Evolutionary conservation across 1,140 invertebrate genomes (phyloP), one percentile per base, ranked within the genome.

Genomic region (Ephestia elutella): DNA sequence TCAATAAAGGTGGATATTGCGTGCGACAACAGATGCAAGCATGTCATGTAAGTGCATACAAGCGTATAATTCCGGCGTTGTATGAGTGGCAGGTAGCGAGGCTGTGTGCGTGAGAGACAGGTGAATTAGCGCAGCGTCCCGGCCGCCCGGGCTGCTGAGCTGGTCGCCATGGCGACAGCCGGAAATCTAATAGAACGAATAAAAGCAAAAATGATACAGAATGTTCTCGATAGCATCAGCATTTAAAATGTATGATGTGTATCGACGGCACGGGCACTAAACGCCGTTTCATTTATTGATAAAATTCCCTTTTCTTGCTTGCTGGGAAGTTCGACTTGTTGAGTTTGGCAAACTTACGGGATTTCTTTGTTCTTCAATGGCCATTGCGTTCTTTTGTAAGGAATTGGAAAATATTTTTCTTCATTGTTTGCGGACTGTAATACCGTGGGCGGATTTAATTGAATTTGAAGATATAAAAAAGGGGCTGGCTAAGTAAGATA

Each of bases 131-230:
- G 63, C 60, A 25, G 60, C 68, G 71, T 60, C 65, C 67, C 60
- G 63, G 71, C 67, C 56, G 70, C 70, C 73, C 63, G 67, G 75
- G 69, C 78, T 68, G 73, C 60, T 69, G 66, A 79, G 74, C 78
- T 75, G 48, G 78, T 82, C 64, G 73, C 68, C 75, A 82, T 80
- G 66, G 72, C 66, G 73, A 83, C 76, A 72, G 63, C 66, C 70
- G 58, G 71, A 67, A 25, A 74, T 73, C 67, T 72, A 73, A 80
- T 78, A 80, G 57, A 60, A 60, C 65, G 73, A 74, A 73, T 76
- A 73, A 73, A 75, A 71, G 60, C 62, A 71, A 78, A 73, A 60
- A 65, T 50, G 62, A 65, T 65, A 65, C 49, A 65, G 60, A 54
- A 58, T 51, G 38, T 44, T 68, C 54, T 30, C 28, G 57, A 62